These are phyloP conservation scores for Melinaea marsaeus DNA, from an alignment of 2,888 invertebrate species.

Conservation along the genomic window DNA sequence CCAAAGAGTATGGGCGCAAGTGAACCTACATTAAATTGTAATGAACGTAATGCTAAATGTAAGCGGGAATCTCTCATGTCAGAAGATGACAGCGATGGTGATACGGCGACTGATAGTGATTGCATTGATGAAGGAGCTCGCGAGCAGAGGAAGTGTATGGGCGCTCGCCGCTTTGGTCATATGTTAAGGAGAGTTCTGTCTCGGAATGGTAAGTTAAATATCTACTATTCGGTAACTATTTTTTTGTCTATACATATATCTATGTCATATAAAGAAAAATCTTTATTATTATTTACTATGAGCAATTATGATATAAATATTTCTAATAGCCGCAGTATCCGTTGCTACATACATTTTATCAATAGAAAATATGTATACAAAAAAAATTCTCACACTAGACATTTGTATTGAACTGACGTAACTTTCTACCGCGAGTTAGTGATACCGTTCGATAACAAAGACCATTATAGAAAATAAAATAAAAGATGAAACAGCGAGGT, in stretches of 20 bases:
- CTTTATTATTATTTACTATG: too few relatives aligned
- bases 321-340: too few relatives aligned
- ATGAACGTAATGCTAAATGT: conserved; percentile 45
- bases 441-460: conserved; percentile 24
- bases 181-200: conserved; percentile 68
- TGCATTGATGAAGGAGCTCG: conserved; percentile 63
- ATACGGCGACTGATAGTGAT: conserved; percentile 66
- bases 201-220: conserved; percentile 62
- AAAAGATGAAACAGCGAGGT: conserved; percentile 28
- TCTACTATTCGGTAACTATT: neutral
- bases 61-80: conserved; percentile 66
- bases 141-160: conserved; percentile 68
- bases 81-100: conserved; percentile 64
- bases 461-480: conserved; percentile 25
- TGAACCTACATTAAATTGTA: conserved; percentile 64
- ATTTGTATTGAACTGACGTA: conserved; percentile 5
- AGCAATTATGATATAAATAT: too few relatives aligned
- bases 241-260: neutral
- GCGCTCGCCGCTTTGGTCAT: conserved; percentile 68
- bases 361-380: too few relatives aligned
- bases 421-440: conserved; percentile 21
- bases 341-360: too few relatives aligned
- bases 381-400: too few relatives aligned
- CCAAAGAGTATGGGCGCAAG: conserved; percentile 67
- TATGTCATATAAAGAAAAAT: neutral